Base-by-base conservation (phyloP, 2,888 invertebrate genomes). In the Sarcophaga subvicina region DNA sequence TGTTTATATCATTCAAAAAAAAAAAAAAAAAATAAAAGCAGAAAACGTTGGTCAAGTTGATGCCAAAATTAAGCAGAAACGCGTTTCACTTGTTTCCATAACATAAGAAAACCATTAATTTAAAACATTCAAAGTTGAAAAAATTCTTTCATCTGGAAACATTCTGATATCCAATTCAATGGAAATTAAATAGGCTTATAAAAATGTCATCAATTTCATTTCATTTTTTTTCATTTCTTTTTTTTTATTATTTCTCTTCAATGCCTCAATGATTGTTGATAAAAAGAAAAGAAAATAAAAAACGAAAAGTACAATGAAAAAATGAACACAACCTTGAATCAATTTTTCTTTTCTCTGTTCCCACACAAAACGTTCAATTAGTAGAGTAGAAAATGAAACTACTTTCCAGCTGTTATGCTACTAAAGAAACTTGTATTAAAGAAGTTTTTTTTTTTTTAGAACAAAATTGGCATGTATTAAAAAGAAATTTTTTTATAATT, bases 131-230 rank as follows among this genome's bases (percentile, higher is more conserved):
- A 87, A 87, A 78, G 84, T 88, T 89, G 89, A 37, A 89, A 90
- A 91, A 91, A 91, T 89, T 90, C 90, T 90, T 90, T 91, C 91
- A 91, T 90, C 91, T 91, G 91, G 91, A 91, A 91, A 91, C 90
- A 88, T 85, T 89, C 83, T 91, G 91, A 91, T 84, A 84, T 70
- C 69, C 90, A 91, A 92, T 78, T 85, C 80, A 83, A 72, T 72
- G 45, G 69, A 82, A 83, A 72, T 76, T 72, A 83, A 83, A 85
- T 72, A 79, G 77, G 66, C 64, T 80, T 79, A 76, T 73, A 59
- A 75, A 80, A 80, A 71, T 64, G 72, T 70, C 71, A 82, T 85
- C 81, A 87, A 72, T 75, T 82, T 67, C 62, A 67, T 78, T 79
- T 66, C 20, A 27, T 45, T 80, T 75, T 86, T 86, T 25, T 37